Evolutionary conservation across 1,140 invertebrate species (phyloP), one percentile per base, ranked within the genome.

Genomic region (Lucilia sericata): DNA sequence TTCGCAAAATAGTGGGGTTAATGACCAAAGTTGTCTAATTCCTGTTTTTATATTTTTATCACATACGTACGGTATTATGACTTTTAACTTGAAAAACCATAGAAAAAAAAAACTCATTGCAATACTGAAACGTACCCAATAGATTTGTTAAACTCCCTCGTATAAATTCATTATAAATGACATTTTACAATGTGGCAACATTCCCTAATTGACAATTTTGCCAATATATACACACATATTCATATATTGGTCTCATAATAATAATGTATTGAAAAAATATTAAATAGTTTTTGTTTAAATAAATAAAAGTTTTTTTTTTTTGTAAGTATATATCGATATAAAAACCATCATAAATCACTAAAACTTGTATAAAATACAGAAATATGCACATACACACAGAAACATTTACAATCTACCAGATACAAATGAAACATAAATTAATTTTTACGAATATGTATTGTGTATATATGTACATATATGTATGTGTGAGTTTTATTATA

Each of bases 281-380:
- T n/a, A 60, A 60, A 60, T 60, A 60, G 55, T 60, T 60, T 60
- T n/a, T 60, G n/a, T 60, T 60, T 7, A 60, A 60, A 60, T 60
- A 60, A 60, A 60, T n/a, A 60, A 42, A 42, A 17, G 55, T 42
- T 60, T 60, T 17, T n/a, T n/a, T n/a, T 14, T 60, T n/a, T 60
- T 14, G 14, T 1, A 60, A 60, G n/a, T n/a, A n/a, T 60, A n/a
- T 60, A 60, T 60, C n/a, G 55, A n/a, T 60, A 60, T 60, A 5
- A 60, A 60, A 60, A n/a, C 55, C 5, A 60, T n/a, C n/a, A 60
- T 60, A 60, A 60, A 60, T 60, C 55, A 60, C 55, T 42, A 42
- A 60, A 60, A 60, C 0, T 60, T 60, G 5, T 60, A 60, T 60
- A n/a, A 12, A 14, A 60, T 60, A 60, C 51, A 60, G 13, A 60